Evolutionary conservation across 2,888 invertebrate species (phyloP), one percentile per base, ranked within the genome.

Genomic region (Ligdia adustata): DNA sequence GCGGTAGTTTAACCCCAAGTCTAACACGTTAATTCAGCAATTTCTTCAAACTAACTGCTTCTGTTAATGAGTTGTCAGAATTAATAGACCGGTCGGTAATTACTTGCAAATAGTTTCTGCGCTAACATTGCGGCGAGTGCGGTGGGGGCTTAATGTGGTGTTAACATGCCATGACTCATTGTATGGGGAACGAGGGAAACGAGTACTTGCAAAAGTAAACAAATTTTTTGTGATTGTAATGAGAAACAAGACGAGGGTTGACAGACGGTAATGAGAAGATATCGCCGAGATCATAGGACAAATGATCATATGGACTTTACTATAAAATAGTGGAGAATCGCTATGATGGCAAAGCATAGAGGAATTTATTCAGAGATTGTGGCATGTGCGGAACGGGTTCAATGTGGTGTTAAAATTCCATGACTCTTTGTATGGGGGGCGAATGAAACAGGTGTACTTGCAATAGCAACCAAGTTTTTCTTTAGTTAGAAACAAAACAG

Each of bases 91-190:
- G 20, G 15, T 12, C 35, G 47, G 54, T 66, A 61, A 65, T 63
- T 62, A 58, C 32, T 60, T 43, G 52, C 48, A 60, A 67, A 69
- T 67, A 67, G 67, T 65, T 69, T 69, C 54, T 63, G 60, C 52
- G 55, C 52, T 48, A 50, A 45, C 45, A 38, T 34, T 37, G 49
- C 45, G 43, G 54, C 13, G 40, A 29, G 31, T 20, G 48, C 34
- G 43, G 49, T 24, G 29, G 26, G 27, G 11, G 42, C 43, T 16
- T 57, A 56, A 60, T 59, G 57, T 35, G 42, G 28, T 43, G 53
- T 20, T 47, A 44, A 52, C 56, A 55, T 57, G 61, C 57, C 26
- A 54, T 12, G 44, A 18, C 29, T 11, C 13, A 7, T 3, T 3
- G 6, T 22, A n/a, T 6, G n/a, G n/a, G n/a, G 7, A 22, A 6